Evolutionary conservation across 2,888 invertebrate genomes (phyloP).

Genomic region (Pteria penguin): DNA sequence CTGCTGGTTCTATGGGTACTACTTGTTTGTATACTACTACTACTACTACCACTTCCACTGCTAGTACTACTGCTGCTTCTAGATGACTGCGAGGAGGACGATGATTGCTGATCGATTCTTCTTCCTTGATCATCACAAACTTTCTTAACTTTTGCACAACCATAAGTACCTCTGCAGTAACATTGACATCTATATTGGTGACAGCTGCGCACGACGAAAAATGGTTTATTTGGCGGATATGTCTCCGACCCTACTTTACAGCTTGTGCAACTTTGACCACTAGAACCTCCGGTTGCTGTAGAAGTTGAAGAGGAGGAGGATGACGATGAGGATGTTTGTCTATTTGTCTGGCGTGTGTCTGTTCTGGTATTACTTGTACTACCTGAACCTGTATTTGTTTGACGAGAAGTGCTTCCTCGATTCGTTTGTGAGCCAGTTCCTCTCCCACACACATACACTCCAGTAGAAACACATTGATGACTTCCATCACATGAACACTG

Average conservation of each 20-base stretch:
- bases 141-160: conserved; percentile 32
- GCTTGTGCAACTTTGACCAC: conserved; percentile 16
- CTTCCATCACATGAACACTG: conserved; percentile 71
- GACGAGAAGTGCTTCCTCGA: too few relatives aligned
- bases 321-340: conserved; percentile 1
- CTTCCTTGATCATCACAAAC: conserved; percentile 31
- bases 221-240: conserved; percentile 23
- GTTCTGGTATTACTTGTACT: neutral
- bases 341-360: neutral
- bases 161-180: conserved; percentile 42
- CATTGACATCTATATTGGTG: conserved; percentile 45
- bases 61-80: neutral
- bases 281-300: neutral
- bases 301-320: neutral
- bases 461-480: conserved; percentile 30
- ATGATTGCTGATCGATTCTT: neutral
- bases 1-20: neutral
- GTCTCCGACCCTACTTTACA: conserved; percentile 27
- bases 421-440: neutral
- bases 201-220: conserved; percentile 38
- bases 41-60: neutral
- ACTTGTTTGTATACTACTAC: neutral
- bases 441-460: conserved; percentile 33
- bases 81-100: neutral
- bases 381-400: neutral